These are phyloP conservation scores for Nanger granti DNA, from an alignment of 2,113 vertebrate genomes.

Conservation along the genomic window DNA sequence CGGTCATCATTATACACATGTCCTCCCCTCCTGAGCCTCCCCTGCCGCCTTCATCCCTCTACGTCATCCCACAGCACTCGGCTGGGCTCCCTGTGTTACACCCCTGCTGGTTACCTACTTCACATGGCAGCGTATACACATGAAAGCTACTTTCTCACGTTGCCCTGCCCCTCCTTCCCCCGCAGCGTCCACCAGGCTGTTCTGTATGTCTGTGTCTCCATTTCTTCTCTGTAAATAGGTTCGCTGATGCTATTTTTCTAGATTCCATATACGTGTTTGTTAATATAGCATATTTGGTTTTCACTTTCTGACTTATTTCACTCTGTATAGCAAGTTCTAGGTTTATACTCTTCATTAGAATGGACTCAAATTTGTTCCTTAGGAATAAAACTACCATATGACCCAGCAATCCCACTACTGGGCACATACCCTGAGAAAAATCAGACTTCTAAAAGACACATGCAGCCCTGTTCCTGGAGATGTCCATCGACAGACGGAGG, in stretches of 20 bases:
- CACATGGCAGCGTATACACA: not conserved
- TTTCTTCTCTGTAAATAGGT: not conserved
- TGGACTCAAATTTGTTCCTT: not conserved
- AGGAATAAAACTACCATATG: not conserved
- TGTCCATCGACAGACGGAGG: rapidly evolving
- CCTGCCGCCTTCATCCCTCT: not conserved
- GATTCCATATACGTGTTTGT: not conserved
- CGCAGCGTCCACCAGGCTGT: rapidly evolving
- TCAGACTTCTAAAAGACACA: not conserved
- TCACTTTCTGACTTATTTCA: not conserved
- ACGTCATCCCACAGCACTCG: not conserved
- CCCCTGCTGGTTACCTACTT: not conserved
- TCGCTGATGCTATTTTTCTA: not conserved
- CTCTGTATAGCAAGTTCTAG: not conserved
- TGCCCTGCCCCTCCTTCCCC: not conserved
- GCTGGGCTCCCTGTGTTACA: not conserved
- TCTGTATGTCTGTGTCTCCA: not conserved
- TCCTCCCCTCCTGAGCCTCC: not conserved
- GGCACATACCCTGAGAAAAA: not conserved
- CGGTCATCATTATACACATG: rapidly evolving
- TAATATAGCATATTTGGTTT: not conserved
- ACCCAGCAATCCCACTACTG: not conserved
- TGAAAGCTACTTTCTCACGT: not conserved
- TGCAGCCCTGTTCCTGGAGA: not conserved
- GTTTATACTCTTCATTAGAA: not conserved